These are phyloP conservation scores for Callospermophilus lateralis DNA, from an alignment of 2,113 vertebrate species.

Conservation along the genomic window DNA sequence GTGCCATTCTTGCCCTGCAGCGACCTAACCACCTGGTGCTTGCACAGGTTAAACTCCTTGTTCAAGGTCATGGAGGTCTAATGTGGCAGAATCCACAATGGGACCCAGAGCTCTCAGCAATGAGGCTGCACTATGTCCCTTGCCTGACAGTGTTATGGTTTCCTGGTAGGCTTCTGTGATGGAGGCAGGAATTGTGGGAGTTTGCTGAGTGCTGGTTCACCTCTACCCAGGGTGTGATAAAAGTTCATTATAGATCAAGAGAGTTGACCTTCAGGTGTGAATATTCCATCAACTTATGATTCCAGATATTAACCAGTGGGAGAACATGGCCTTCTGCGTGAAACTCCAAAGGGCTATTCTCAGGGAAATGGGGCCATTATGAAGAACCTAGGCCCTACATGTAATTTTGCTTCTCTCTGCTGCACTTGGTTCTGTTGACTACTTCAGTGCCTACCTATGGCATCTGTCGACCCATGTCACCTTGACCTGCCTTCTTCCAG, in stretches of 20 bases:
- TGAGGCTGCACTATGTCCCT: fast-evolving
- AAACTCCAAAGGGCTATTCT: neutral
- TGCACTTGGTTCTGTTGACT: neutral
- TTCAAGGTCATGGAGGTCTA: neutral
- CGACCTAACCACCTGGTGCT: too few relatives aligned
- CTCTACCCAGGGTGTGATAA: neutral
- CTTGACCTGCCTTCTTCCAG: neutral
- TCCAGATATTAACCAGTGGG: neutral
- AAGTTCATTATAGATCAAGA: neutral
- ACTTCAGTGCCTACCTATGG: neutral
- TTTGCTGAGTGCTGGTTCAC: neutral
- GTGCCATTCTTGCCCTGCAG: neutral
- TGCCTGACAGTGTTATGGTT: neutral
- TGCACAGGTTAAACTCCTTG: neutral
- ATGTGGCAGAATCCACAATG: neutral
- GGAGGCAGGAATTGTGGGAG: neutral
- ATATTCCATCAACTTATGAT: neutral
- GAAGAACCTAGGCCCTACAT: fast-evolving
- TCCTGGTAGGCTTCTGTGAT: neutral
- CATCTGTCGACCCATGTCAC: fast-evolving
- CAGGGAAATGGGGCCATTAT: neutral
- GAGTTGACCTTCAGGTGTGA: neutral
- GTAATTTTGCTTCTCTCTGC: neutral
- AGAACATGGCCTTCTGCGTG: neutral
- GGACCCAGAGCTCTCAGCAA: neutral